Evolutionary conservation across 2,888 invertebrate genomes (phyloP).

Genomic region (Agrochola macilenta): DNA sequence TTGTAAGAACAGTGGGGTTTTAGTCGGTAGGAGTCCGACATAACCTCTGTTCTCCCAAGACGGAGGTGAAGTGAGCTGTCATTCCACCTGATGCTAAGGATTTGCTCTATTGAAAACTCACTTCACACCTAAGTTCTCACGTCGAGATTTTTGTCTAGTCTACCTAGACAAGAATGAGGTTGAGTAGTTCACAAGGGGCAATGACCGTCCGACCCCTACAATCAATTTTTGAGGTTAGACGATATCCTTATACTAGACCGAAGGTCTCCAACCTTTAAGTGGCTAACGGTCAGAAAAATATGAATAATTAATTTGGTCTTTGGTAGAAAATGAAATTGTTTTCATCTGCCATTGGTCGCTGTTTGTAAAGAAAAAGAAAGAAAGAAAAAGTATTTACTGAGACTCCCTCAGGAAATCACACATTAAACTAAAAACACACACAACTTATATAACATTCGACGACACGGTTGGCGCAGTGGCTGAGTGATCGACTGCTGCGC

Average conservation of each 20-base stretch:
- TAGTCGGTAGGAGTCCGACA: too few species aligned
- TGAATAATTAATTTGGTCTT: background rate
- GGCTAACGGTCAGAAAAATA: background rate
- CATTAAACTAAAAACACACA: too few species aligned
- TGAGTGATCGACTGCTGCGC: too few species aligned
- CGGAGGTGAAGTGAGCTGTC: too few species aligned
- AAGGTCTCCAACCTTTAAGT: slow-evolving; percentile 9
- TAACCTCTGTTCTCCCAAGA: too few species aligned
- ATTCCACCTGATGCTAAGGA: too few species aligned
- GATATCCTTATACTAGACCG: background rate
- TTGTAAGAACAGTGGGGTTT: too few species aligned
- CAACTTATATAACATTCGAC: too few species aligned
- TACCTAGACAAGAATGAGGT: background rate
- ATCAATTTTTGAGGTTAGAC: background rate
- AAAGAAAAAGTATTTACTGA: too few species aligned
- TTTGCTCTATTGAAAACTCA: background rate
- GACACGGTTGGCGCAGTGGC: too few species aligned
- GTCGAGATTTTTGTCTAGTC: background rate
- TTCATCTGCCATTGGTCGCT: background rate
- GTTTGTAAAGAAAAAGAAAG: background rate
- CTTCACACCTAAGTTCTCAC: too few species aligned
- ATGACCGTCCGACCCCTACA: background rate
- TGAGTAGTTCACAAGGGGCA: background rate
- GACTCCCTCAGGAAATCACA: too few species aligned
- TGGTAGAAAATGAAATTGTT: background rate